Conservation (phyloP, 2,797 vertebrate genomes). For the Myotis daubentonii region DNA sequence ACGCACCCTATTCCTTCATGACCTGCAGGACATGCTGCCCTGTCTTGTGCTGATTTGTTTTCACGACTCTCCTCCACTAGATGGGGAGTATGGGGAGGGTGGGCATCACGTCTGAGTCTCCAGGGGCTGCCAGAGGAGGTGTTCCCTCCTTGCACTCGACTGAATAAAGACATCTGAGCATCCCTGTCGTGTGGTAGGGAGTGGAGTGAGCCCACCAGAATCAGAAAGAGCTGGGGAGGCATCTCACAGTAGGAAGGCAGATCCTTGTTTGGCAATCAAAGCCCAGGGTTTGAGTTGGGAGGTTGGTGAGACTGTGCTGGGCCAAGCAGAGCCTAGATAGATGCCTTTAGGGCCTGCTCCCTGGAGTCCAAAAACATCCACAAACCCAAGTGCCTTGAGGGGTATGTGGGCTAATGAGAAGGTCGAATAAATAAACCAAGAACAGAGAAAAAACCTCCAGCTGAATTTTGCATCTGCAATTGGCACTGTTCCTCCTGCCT, state of each 20-base stretch:
- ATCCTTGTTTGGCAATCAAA: background rate
- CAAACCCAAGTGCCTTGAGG: background rate
- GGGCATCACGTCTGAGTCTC: background rate
- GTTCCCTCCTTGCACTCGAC: fast-evolving
- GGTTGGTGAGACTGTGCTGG: background rate
- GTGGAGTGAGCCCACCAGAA: background rate
- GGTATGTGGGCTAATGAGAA: conserved; percentile 64
- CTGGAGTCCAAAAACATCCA: background rate
- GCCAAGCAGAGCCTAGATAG: background rate
- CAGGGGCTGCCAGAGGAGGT: background rate
- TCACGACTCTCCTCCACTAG: fast-evolving
- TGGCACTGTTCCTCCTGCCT: background rate
- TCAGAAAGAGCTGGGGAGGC: background rate
- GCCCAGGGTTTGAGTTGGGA: background rate
- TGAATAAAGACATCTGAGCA: background rate
- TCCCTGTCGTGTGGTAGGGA: background rate
- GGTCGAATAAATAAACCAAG: background rate
- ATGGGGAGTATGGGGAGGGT: fast-evolving
- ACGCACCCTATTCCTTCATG: conserved; percentile 12
- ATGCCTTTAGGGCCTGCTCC: background rate
- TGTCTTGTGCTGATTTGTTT: background rate
- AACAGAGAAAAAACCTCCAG: background rate
- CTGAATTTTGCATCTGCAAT: conserved; percentile 37
- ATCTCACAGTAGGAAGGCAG: background rate
- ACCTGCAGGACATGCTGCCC: background rate